Percentiles rank a stretch among this genome's conserved stretches.
These are phyloP conservation scores for Muscidifurax raptorellus DNA, from an alignment of 1,140 invertebrate species.

Conservation along the genomic window DNA sequence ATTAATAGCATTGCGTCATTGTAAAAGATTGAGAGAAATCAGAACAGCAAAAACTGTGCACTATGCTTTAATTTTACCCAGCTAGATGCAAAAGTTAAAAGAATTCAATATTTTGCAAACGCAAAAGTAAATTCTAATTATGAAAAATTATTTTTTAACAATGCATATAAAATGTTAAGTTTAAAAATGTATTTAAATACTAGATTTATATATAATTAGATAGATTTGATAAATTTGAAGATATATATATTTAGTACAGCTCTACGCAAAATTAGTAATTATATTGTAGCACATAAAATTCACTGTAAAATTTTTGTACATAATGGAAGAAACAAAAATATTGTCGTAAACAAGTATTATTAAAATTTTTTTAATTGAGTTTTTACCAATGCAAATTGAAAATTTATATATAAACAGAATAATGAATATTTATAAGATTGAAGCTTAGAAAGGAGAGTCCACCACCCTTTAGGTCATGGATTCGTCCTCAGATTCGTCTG, in stretches of 20 bases:
- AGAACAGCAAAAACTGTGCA: conserved; percentile 63
- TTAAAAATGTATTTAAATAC: conserved; percentile 7
- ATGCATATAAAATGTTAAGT: conserved; percentile 11
- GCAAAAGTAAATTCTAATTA: neutral
- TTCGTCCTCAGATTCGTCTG: too few relatives aligned
- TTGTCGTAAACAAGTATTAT: too few relatives aligned
- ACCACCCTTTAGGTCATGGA: too few relatives aligned
- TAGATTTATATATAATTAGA: neutral
- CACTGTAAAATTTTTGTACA: neutral
- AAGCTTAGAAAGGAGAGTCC: too few relatives aligned
- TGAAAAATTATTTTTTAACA: neutral
- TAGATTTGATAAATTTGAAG: neutral
- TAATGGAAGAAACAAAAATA: neutral
- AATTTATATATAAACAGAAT: too few relatives aligned
- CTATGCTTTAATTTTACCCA: conserved; percentile 60
- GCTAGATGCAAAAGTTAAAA: neutral
- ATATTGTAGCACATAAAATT: neutral
- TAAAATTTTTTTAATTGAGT: too few relatives aligned
- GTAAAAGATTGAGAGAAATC: conserved; percentile 66
- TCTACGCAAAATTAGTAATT: neutral
- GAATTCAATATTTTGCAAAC: neutral
- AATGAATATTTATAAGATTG: too few relatives aligned
- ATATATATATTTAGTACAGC: neutral
- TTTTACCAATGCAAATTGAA: too few relatives aligned
- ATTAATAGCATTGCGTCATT: conserved; percentile 66